Evolutionary conservation across 2,113 vertebrate species (phyloP), one percentile per base, ranked within the genome.

Genomic region (Ellobius talpinus): DNA sequence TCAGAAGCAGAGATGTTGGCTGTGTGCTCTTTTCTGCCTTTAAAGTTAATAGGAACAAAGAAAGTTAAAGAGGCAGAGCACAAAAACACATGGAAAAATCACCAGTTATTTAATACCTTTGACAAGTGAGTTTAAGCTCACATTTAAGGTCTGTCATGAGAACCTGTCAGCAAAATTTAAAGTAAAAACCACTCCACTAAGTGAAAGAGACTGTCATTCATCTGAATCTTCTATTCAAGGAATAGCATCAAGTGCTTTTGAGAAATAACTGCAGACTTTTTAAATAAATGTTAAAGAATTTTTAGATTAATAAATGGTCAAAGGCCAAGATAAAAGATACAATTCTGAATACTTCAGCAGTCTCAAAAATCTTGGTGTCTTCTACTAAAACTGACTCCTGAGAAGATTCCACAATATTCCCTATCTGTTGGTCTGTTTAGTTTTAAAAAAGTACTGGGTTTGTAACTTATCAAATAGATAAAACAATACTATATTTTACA

Each of bases 301-400:
- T 98, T 94, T 90, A 92, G 93, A 98, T 98, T 97, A 98, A 96
- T 93, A 95, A 96, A 76, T 90, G 78, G 96, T 84, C 79, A n/a
- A 5, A 89, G 86, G 94, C 82, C 81, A 97, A 97, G 65, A 68
- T 88, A 96, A 97, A 87, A 58, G 45, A 96, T 47, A 93, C 0
- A 92, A 1, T 78, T 77, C 70, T 77, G 87, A 93, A 94, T 19
- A 39, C 5, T 33, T 95, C 14, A 68, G 61, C 74, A 97, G 79
- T 55, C 85, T 82, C 52, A 82, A 97, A 97, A 92, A 85, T 97
- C 90, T 84, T 52, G 39, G 21, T 47, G 36, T 36, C 68, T 65
- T 79, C 52, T 17, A 36, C 50, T 76, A 94, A 97, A 94, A 88
- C 4, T 31, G 47, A 86, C 88, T 97, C 90, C 39, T 95, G 93